Percentiles rank a stretch among this genome's conserved stretches.
These are phyloP conservation scores for Rousettus madagascariensis DNA, from an alignment of 2,797 vertebrate genomes.

Conservation along the genomic window DNA sequence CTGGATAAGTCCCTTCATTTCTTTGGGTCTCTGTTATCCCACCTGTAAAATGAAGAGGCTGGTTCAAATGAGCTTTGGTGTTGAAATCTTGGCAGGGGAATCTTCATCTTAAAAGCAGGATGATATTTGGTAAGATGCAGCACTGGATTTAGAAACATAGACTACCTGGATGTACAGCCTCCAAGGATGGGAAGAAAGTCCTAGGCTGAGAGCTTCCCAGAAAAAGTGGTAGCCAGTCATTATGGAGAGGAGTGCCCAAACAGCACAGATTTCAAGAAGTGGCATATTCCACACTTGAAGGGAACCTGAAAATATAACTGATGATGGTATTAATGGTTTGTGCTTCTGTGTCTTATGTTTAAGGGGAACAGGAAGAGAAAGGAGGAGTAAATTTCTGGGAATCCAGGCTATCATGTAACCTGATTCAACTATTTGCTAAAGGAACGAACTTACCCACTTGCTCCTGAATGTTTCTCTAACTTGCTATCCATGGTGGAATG, in stretches of 20 bases:
- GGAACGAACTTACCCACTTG: neutral
- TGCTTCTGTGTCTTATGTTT: neutral
- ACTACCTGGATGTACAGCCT: neutral
- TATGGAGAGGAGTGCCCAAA: neutral
- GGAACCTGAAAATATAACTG: neutral
- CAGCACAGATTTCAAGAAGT: neutral
- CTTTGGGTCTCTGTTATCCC: neutral
- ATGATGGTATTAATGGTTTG: neutral
- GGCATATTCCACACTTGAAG: neutral
- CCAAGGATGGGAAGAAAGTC: neutral
- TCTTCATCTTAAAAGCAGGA: slow-evolving; percentile 1
- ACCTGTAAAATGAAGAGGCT: neutral
- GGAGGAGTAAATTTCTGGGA: neutral
- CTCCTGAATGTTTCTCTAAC: neutral
- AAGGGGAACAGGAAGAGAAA: neutral
- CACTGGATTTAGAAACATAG: neutral
- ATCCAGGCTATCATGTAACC: neutral
- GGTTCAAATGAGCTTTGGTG: neutral
- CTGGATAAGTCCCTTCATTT: neutral
- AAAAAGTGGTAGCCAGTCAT: neutral
- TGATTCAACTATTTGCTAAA: neutral
- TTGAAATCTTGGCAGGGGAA: neutral
- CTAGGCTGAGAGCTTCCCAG: neutral
- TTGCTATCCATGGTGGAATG: neutral
- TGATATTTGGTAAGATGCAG: neutral